A percentile compares a stretch with the other conserved stretches of the same genome.
Conservation (phyloP, 2,113 vertebrate species). For the Platysternon megacephalum region DNA sequence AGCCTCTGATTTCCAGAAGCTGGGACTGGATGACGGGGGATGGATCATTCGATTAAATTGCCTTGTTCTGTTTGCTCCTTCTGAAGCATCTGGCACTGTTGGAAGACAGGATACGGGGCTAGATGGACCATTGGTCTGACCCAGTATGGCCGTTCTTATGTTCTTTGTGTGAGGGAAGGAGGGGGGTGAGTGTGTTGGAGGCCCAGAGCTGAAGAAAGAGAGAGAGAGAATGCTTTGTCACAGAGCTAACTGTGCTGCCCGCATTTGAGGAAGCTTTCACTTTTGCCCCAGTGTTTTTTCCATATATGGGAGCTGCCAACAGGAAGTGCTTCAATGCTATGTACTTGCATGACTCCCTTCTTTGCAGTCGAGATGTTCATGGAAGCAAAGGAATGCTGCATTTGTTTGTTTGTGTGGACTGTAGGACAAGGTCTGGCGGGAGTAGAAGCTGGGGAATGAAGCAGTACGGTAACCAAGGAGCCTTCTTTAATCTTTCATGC, state of each 20-base stretch:
- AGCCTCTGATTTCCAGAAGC: background rate
- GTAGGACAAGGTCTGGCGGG: background rate
- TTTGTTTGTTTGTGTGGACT: background rate
- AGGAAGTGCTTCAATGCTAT: background rate
- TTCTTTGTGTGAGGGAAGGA: background rate
- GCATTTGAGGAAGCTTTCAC: background rate
- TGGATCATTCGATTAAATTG: background rate
- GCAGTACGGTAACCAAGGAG: background rate
- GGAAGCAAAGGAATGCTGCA: background rate
- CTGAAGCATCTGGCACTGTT: background rate
- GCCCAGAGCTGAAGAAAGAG: background rate
- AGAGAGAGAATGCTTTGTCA: background rate
- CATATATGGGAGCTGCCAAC: background rate
- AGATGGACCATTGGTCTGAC: too few relatives aligned
- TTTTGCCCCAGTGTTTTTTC: background rate
- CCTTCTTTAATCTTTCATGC: background rate
- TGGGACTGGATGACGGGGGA: background rate
- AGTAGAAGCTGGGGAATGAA: background rate
- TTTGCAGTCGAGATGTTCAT: fast-evolving
- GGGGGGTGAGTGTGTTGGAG: background rate
- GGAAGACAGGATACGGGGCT: background rate
- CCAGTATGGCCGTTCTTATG: background rate
- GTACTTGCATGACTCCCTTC: background rate
- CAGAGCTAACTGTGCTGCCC: background rate
- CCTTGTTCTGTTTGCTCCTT: background rate